Evolutionary conservation across 2,888 invertebrate species (phyloP).

Genomic region (Andrena trimmerana): DNA sequence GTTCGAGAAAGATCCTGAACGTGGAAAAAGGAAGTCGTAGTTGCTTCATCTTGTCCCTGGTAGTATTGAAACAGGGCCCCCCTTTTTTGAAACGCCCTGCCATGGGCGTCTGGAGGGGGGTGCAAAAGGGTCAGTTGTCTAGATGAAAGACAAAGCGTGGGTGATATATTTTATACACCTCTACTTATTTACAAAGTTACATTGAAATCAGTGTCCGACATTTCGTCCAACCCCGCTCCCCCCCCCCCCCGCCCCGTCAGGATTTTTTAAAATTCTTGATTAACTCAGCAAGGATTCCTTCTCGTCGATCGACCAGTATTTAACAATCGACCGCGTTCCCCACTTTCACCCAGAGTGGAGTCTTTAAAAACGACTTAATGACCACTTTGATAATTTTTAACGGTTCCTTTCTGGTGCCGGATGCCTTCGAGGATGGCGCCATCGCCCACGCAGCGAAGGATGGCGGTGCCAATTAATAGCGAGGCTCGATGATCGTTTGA

Average conservation of each 20-base stretch:
- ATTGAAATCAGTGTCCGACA: no score
- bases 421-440: neutral
- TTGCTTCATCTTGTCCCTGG: neutral
- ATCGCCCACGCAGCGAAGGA: conserved; percentile 19
- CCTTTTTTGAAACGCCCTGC: no score
- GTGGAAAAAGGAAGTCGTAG: conserved; percentile 19
- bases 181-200: no score
- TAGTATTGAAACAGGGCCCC: no score
- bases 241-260: no score
- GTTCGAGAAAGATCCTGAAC: conserved; percentile 48
- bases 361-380: neutral
- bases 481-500: conserved; percentile 27
- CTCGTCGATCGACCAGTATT: neutral
- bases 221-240: no score
- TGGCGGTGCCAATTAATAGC: conserved; percentile 35
- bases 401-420: conserved; percentile 5
- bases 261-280: neutral
- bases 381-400: conserved; percentile 9
- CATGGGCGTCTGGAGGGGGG: no score
- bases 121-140: no score
- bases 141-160: no score
- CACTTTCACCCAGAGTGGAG: neutral
- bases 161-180: no score
- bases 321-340: neutral
- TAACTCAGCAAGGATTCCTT: neutral